A percentile compares a stretch with the other conserved stretches of the same genome.
Conservation (phyloP, 1,140 invertebrate genomes). For the Sycophaga agraensis region DNA sequence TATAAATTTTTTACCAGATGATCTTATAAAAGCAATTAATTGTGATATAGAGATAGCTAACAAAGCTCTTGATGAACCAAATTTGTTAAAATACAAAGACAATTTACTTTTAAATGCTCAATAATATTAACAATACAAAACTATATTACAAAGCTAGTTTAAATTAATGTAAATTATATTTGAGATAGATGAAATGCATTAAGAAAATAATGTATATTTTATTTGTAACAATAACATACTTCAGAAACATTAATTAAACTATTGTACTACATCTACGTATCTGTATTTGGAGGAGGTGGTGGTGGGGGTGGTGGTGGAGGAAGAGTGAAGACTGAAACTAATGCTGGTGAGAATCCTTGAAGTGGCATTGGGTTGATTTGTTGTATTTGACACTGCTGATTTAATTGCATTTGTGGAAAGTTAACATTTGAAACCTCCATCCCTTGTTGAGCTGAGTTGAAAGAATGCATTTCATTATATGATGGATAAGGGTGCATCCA, state of each 20-base stretch:
- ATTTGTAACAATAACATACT: conserved; percentile 16
- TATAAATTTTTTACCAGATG: conserved; percentile 61
- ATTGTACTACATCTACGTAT: conserved; percentile 8
- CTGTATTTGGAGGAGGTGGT: conserved; percentile 26
- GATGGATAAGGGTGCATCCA: conserved; percentile 17
- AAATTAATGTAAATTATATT: conserved; percentile 7
- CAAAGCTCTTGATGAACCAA: conserved; percentile 58
- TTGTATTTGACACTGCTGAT: conserved; percentile 13
- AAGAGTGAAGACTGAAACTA: conserved; percentile 18
- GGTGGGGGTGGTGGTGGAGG: conserved; percentile 35
- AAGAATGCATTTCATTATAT: conserved; percentile 8
- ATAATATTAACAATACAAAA: not conserved
- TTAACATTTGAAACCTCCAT: conserved; percentile 7
- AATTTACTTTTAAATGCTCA: conserved; percentile 41
- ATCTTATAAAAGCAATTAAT: conserved; percentile 74
- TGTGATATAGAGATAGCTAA: conserved; percentile 72
- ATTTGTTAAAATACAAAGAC: conserved; percentile 45
- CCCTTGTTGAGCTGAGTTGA: not conserved
- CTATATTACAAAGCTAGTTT: not conserved
- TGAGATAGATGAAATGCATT: too few relatives aligned
- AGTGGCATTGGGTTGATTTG: conserved; percentile 6
- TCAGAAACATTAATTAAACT: conserved; percentile 10
- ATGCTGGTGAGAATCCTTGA: conserved; percentile 6
- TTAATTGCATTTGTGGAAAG: conserved; percentile 26
- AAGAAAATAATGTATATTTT: too few relatives aligned